Evolutionary conservation across 2,888 invertebrate genomes (phyloP), one percentile per base, ranked within the genome.

Genomic region (Drosophila colorata): DNA sequence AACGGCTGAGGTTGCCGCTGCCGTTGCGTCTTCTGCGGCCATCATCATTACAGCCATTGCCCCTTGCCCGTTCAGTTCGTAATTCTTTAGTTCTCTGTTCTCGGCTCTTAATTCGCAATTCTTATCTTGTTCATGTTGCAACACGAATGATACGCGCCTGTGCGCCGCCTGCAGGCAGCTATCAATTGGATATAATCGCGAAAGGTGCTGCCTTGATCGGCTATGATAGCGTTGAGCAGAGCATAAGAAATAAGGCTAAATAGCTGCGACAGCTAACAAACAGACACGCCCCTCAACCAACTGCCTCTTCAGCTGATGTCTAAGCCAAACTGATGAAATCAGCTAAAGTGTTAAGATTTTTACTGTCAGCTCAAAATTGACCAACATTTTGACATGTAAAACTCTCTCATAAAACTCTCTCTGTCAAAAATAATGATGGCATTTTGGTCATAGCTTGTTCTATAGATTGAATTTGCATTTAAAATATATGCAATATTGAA

Each of bases 111-210:
- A 11, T 37, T 11, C 71, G 53, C 66, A 59, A 60, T 37, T 64
- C 86, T 82, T 85, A 85, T 86, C 74, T 63, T 69, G 40, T 58
- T 57, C 65, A 77, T 87, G 83, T 80, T 59, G 83, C 64, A 58
- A 82, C 80, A 85, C 67, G 68, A 85, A 78, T 69, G 79, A 79
- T 40, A 58, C 57, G 71, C 85, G 58, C 44, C 57, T 49, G 53
- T 56, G 49, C 51, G 25, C 47, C 66, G 73, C 74, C 68, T 57
- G 53, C 48, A 47, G 59, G 56, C 71, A 68, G 31, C 52, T 69
- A 74, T 77, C 78, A 77, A 74, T 66, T 76, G 67, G 61, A 63
- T 77, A 72, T 71, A 72, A 77, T 77, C 74, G 52, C 58, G 33
- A 60, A 58, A 73, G 75, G 58, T 74, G 75, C 73, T 66, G 51